Percentiles rank a stretch among this genome's conserved stretches.
Conservation (phyloP, 2,797 vertebrate genomes). For the Hirundo rustica region DNA sequence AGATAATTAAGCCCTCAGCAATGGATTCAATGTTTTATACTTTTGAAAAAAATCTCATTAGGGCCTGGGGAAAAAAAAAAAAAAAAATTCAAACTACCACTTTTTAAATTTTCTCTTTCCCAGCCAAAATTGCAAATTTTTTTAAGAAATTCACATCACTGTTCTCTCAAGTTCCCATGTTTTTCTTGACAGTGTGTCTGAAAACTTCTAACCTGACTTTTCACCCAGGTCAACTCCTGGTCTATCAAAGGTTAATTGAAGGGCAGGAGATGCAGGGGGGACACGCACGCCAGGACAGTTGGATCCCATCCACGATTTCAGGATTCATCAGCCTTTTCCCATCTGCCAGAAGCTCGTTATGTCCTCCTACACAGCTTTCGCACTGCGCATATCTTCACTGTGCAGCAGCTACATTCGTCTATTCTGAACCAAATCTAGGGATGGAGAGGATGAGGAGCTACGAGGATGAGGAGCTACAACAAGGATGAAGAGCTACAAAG, state of each 20-base stretch:
- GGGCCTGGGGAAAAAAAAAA: background rate
- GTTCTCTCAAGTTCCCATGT: background rate
- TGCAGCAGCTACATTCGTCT: background rate
- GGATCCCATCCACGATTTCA: background rate
- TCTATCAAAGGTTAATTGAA: background rate
- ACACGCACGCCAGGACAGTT: background rate
- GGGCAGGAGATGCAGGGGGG: background rate
- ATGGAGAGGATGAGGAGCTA: background rate
- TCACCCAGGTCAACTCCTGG: background rate
- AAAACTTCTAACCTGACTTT: background rate
- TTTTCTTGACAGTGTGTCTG: background rate
- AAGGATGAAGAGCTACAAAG: rapidly evolving
- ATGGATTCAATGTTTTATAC: background rate
- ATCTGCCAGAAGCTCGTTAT: background rate
- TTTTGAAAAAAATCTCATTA: background rate
- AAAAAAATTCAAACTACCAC: background rate
- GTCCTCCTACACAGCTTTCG: slow-evolving; percentile 21
- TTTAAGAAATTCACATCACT: background rate
- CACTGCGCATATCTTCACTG: background rate
- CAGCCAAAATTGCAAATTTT: background rate
- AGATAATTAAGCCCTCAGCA: background rate
- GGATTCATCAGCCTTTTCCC: slow-evolving; percentile 13
- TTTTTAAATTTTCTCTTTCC: background rate
- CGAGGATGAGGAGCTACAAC: rapidly evolving
- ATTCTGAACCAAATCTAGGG: background rate